phyloP scores from a whole-genome alignment of 2,797 vertebrate species.

The Anguilla marmorata region DNA sequence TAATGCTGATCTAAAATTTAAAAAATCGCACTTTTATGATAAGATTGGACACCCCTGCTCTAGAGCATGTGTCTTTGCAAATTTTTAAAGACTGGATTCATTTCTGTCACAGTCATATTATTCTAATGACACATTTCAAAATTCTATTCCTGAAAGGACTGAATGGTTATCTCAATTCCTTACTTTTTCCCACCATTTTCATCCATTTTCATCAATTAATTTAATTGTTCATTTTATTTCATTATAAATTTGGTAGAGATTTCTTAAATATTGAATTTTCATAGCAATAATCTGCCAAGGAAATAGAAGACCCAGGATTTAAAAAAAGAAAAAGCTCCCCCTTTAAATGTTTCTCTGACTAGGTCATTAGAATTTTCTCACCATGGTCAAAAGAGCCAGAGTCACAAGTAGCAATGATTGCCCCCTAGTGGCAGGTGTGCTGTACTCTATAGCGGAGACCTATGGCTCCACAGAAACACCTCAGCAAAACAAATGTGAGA shows the following conservation, averaged over 20 bases:
- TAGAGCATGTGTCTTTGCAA: neutral
- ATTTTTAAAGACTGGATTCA: neutral
- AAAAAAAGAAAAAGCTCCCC: neutral
- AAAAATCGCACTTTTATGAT: too few relatives aligned
- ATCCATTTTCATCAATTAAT: neutral
- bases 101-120: neutral
- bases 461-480: neutral
- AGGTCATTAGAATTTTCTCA: neutral
- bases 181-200: neutral
- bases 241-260: neutral
- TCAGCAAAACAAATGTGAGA: slow-evolving; percentile 13
- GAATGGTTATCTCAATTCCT: neutral
- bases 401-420: slow-evolving; percentile 52
- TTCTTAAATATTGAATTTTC: neutral
- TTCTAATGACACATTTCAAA: neutral
- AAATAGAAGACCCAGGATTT: neutral
- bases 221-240: neutral
- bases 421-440: slow-evolving; percentile 54
- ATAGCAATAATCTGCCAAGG: neutral
- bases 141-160: neutral
- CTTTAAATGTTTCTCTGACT: neutral
- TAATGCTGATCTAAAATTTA: too few relatives aligned
- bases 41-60: neutral
- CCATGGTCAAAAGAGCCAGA: slow-evolving; percentile 6
- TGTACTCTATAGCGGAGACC: neutral